A percentile compares a stretch with the other conserved stretches of the same genome.
Conservation (phyloP, 2,888 invertebrate genomes). For the Ophion costatus region DNA sequence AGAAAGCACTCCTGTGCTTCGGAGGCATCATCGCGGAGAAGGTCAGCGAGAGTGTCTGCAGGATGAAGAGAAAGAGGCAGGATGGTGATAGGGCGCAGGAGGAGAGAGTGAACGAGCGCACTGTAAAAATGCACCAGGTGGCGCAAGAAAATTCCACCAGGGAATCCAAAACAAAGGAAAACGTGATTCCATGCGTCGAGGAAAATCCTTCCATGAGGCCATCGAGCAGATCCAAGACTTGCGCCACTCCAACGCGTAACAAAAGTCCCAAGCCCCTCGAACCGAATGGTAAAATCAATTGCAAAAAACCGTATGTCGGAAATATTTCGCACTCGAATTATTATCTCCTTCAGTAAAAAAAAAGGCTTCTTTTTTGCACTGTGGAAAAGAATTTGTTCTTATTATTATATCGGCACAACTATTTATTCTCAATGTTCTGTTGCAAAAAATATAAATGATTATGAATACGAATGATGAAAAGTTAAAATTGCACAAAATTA, state of each 20-base stretch:
- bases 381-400: neutral
- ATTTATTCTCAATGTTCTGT: neutral
- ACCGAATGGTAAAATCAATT: conserved; percentile 35
- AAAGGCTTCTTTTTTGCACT: too few species aligned
- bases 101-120: neutral
- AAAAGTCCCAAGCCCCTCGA: conserved; percentile 46
- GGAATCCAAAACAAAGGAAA: neutral
- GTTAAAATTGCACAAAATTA: neutral
- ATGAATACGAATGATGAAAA: neutral
- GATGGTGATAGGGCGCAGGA: conserved; percentile 4
- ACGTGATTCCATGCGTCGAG: neutral
- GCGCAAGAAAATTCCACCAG: neutral
- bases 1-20: conserved; percentile 71
- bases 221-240: neutral
- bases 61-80: conserved; percentile 3
- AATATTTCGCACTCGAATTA: neutral
- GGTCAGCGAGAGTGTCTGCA: conserved; percentile 43
- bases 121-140: neutral
- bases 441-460: neutral
- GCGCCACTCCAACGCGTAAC: conserved; percentile 26
- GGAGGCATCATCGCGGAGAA: conserved; percentile 60
- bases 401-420: neutral
- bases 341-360: too few species aligned
- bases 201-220: neutral
- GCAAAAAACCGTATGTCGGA: neutral